Conservation (phyloP, 2,888 invertebrate species). For the Papilio demoleus region DNA sequence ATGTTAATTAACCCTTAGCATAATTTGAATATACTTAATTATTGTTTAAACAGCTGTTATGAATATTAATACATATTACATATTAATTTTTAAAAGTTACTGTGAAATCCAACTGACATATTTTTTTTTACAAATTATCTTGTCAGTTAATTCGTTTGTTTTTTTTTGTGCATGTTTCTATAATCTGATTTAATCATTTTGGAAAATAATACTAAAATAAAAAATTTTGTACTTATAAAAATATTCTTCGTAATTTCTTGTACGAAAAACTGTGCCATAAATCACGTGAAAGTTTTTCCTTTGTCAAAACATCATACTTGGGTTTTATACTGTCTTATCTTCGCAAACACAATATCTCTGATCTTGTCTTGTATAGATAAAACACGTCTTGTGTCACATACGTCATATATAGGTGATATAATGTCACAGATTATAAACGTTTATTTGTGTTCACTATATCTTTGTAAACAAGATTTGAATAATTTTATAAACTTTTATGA, state of each 20-base stretch:
- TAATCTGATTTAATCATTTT: too few relatives aligned
- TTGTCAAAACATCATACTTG: conserved; percentile 13
- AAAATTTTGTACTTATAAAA: too few relatives aligned
- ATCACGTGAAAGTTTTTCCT: conserved; percentile 33
- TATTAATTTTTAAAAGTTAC: neutral
- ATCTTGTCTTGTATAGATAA: conserved; percentile 39
- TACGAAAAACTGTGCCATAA: neutral
- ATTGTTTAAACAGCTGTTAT: neutral
- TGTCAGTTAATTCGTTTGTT: too few relatives aligned
- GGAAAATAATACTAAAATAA: too few relatives aligned
- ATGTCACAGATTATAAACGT: neutral
- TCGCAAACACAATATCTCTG: conserved; percentile 27
- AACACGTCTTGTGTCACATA: conserved; percentile 28
- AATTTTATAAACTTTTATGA: neutral
- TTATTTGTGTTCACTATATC: neutral
- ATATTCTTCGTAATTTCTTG: neutral
- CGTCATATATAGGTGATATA: conserved; percentile 22
- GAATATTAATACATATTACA: neutral
- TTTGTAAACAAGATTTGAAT: neutral
- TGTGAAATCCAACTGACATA: neutral
- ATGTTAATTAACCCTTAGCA: conserved; percentile 7
- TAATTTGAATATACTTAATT: conserved; percentile 4
- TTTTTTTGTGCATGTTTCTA: too few relatives aligned
- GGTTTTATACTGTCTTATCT: conserved; percentile 29
- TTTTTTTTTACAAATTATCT: too few relatives aligned